A percentile compares a stretch with the other conserved stretches of the same genome.
Evolutionary conservation across 1,140 invertebrate species (phyloP).

Genomic region (Chrysopa pallens): DNA sequence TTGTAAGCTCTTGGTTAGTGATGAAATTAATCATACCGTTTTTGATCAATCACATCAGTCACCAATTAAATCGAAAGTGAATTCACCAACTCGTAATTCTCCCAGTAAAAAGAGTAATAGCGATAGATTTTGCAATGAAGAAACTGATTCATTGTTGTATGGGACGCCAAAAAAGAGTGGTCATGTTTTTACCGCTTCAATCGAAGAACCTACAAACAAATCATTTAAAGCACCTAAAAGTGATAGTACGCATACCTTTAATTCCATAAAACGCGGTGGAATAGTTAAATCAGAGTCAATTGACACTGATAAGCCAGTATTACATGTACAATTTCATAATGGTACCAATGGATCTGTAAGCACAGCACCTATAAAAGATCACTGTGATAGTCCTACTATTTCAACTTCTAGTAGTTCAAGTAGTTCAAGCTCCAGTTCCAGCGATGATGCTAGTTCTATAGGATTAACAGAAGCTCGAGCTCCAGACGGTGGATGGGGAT

Average conservation of each 20-base stretch:
- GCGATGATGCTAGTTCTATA: slow-evolving; percentile 38
- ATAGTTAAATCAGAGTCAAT: slow-evolving; percentile 6
- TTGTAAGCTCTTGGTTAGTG: too few relatives aligned
- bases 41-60: too few relatives aligned
- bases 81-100: too few relatives aligned
- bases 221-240: not conserved
- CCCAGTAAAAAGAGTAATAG: too few relatives aligned
- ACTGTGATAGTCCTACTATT: slow-evolving; percentile 16
- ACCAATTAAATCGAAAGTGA: too few relatives aligned
- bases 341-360: slow-evolving; percentile 17
- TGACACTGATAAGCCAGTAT: slow-evolving; percentile 25
- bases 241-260: not conserved
- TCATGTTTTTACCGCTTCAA: not conserved
- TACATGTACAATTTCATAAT: slow-evolving; percentile 39
- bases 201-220: not conserved
- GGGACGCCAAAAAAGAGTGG: not conserved
- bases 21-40: too few relatives aligned
- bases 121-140: not conserved
- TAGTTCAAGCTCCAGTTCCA: slow-evolving; percentile 22
- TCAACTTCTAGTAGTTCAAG: slow-evolving; percentile 26
- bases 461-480: slow-evolving; percentile 42
- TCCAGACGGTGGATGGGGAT: slow-evolving; percentile 62
- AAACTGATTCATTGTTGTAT: not conserved
- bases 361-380: slow-evolving; percentile 19
- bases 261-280: slow-evolving; percentile 2